Percentiles rank a stretch among this genome's conserved stretches.
Conservation (phyloP, 2,797 vertebrate genomes). For the Remorina albescens region DNA sequence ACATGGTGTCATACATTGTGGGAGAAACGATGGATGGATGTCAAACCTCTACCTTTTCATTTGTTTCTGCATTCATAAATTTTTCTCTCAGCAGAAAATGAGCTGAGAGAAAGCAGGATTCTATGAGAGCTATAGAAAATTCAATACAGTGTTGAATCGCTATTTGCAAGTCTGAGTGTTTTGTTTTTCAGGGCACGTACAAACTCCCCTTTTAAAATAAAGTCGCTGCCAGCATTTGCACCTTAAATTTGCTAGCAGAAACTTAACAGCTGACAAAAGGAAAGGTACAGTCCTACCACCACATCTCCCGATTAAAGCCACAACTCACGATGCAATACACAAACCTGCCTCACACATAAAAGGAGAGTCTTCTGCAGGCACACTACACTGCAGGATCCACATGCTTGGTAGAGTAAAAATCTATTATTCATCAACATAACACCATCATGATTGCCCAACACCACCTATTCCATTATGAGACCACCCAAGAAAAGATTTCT, state of each 20-base stretch:
- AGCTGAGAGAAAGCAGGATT: neutral
- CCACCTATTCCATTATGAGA: slow-evolving; percentile 16
- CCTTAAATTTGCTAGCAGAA: slow-evolving; percentile 1
- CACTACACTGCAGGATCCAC: too few species aligned
- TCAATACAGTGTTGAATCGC: neutral
- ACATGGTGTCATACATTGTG: neutral
- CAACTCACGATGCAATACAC: neutral
- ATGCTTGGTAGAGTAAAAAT: slow-evolving; percentile 39
- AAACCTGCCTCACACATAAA: slow-evolving; percentile 15
- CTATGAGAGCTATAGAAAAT: neutral
- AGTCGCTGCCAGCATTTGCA: neutral
- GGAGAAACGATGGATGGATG: neutral
- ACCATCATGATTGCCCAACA: neutral
- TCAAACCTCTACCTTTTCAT: neutral
- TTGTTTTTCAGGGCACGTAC: neutral
- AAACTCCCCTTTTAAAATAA: neutral
- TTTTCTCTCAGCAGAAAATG: neutral
- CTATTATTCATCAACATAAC: slow-evolving; percentile 31
- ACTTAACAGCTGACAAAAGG: neutral
- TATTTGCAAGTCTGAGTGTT: neutral
- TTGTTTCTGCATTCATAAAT: neutral
- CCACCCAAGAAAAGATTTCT: slow-evolving; percentile 9
- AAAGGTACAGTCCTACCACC: neutral
- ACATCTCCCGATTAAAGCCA: neutral
- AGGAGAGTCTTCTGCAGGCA: slow-evolving; percentile 24